Percentiles rank a stretch among this genome's conserved stretches.
phyloP scores from a whole-genome alignment of 2,797 vertebrate species.

The Hippoglossus hippoglossus region DNA sequence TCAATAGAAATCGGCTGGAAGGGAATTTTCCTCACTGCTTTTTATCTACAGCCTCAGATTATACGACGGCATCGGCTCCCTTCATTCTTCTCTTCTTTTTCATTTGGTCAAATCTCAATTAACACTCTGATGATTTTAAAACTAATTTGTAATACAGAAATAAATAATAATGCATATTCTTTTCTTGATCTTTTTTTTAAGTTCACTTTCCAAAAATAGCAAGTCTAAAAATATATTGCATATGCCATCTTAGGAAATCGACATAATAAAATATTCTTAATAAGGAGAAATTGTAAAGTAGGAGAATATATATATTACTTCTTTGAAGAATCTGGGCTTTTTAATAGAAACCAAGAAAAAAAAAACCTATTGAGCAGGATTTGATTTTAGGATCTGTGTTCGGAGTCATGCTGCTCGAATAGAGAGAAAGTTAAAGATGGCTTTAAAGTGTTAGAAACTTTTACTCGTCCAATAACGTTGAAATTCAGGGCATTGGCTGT shows the following conservation, averaged over 20 bases:
- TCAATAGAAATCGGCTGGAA: conserved; percentile 50
- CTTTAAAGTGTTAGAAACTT: conserved; percentile 48
- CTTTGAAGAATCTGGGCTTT: conserved; percentile 62
- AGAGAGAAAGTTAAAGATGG: conserved; percentile 60
- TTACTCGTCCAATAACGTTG: conserved; percentile 40
- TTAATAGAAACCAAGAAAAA: conserved; percentile 48
- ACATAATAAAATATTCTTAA: conserved; percentile 85
- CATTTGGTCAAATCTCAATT: conserved; percentile 75
- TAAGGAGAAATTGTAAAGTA: conserved; percentile 77
- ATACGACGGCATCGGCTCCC: conserved; percentile 20
- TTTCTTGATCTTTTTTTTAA: conserved; percentile 54
- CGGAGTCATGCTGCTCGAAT: conserved; percentile 40
- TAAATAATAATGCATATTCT: conserved; percentile 59
- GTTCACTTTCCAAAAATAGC: conserved; percentile 81
- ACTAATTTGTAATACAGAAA: conserved; percentile 65
- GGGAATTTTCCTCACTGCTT: conserved; percentile 10
- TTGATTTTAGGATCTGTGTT: conserved; percentile 45
- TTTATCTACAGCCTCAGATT: conserved; percentile 29
- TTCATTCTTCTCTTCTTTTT: conserved; percentile 39
- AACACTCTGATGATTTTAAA: conserved; percentile 49
- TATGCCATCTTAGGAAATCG: conserved; percentile 83
- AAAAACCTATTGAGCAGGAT: conserved; percentile 38
- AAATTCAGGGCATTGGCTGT: conserved; percentile 42
- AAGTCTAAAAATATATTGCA: conserved; percentile 86
- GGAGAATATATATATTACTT: conserved; percentile 75